A percentile compares a stretch with the other conserved stretches of the same genome.
These are phyloP conservation scores for Stichopus chloronotus DNA, from an alignment of 35 echinoderm and acorn worm genomes.

Conservation along the genomic window DNA sequence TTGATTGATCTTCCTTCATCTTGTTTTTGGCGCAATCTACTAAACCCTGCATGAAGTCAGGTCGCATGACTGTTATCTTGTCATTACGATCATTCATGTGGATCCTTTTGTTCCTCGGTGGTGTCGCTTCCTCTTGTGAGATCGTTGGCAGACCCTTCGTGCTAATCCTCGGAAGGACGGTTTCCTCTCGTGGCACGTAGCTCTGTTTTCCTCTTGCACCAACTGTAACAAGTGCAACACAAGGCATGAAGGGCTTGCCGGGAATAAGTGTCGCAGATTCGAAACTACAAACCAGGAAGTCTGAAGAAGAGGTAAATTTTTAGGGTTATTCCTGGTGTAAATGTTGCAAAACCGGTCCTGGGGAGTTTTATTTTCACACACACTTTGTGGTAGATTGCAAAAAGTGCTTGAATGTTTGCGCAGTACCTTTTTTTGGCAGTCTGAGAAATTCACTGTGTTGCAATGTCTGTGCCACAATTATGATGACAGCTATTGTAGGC, in stretches of 20 bases:
- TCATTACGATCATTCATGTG: too few species aligned
- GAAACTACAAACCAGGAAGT: slow-evolving; percentile 13
- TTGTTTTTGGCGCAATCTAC: too few species aligned
- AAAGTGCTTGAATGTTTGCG: too few species aligned
- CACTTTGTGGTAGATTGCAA: too few species aligned
- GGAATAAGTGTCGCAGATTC: not conserved
- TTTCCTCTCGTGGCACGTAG: not conserved
- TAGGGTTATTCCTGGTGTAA: not conserved
- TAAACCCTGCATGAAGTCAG: too few species aligned
- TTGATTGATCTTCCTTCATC: too few species aligned
- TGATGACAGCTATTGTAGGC: too few species aligned
- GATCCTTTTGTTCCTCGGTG: not conserved
- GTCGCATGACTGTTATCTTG: too few species aligned
- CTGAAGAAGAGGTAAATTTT: not conserved
- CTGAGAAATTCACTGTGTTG: too few species aligned
- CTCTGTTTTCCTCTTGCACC: not conserved
- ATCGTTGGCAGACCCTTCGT: not conserved
- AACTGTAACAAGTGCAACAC: not conserved
- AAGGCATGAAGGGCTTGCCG: not conserved
- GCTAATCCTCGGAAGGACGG: not conserved
- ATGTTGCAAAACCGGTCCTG: not conserved
- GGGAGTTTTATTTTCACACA: not conserved
- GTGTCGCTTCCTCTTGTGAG: not conserved
- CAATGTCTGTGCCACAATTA: too few species aligned
- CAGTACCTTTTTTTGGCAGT: too few species aligned